Base-by-base conservation (phyloP, 2,888 invertebrate genomes). In the Hydriomena furcata region DNA sequence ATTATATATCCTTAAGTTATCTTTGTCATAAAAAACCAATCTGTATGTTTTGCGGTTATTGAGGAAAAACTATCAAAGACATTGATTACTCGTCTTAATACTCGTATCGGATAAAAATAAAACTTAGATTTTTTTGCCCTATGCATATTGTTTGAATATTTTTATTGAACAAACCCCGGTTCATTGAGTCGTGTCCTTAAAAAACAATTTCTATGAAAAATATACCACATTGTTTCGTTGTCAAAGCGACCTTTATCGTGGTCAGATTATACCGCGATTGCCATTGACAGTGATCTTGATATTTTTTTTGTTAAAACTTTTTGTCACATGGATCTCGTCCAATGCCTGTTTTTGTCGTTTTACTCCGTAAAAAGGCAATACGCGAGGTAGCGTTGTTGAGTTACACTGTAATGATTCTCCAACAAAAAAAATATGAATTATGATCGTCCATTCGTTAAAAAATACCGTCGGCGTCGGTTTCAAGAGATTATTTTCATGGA, bases 211-310 rank as follows among this genome's bases (percentile, higher is more conserved):
- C 41, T 12, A 5, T 8, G 12, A 31, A 24, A 27, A 31, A 31
- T n/a, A 8, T 13, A 24, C 7, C 27, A 30, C 23, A 34, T 23
- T 42, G 41, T 23, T 30, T 30, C 7, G 32, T 20, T 23, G 5
- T 31, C 20, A 27, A 32, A n/a, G 25, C 58, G 62, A 67, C 74
- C 73, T 77, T 66, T 61, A 59, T 64, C 60, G 65, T 69, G 71
- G 76, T 68, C 71, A 69, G 71, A 72, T n/a, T n/a, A n/a, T 68
- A 71, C 69, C 60, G 67, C 71, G 63, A 66, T 58, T 63, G 68
- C 64, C 80, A 79, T 79, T 87, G 85, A 71, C 82, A 84, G 68
- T 85, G 88, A 84, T 87, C 88, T 88, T 88, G 86, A 76, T 76
- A 68, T 72, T 77, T 82, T 82, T 81, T n/a, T 12, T 63, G 44